Evolutionary conservation across 2,888 invertebrate genomes (phyloP), one percentile per base, ranked within the genome.

Genomic region (Panopea generosa): DNA sequence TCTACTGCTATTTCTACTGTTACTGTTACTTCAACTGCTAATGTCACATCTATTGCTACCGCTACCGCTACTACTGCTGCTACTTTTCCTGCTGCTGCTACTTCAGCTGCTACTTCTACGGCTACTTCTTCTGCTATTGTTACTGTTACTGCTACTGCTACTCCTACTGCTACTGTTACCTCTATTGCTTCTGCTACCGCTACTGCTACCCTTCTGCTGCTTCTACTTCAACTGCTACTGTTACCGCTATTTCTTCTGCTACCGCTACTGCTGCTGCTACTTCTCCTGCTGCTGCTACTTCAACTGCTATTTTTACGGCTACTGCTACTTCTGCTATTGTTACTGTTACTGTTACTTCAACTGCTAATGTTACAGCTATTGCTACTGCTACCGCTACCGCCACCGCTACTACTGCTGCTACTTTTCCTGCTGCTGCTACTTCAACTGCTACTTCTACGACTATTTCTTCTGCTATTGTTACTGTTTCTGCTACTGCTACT

Each of bases 201-300:
- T 29, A 47, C 61, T 49, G 16, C 27, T 27, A 29, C 49, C n/a
- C 61, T 61, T 14, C 61, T 61, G 47, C 61, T 61, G 22, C 61
- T 61, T 7, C 61, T 61, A 27, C 49, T 61, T n/a, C 61, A 47
- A 27, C 61, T 61, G 22, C 47, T 61, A 22, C 59, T 59, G 40
- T 38, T 59, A 20, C 59, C 40, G 40, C 43, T 49, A n/a, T 16
- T 40, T 2, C 40, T 38, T 16, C 59, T 40, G 29, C 59, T 40
- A 43, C 40, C 6, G 29, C 40, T 59, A 40, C 59, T 59, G 16
- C 22, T 38, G 33, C 59, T 38, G n/a, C 43, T 40, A 43, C 59
- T 38, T 7, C 43, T 40, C 9, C 59, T 59, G n/a, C 22, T 38
- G 14, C 43, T 38, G 33, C 40, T 22, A 20, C 59, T 59, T 2